phyloP scores from a whole-genome alignment of 2,888 invertebrate genomes.

The Lepidochitona cinerea region DNA sequence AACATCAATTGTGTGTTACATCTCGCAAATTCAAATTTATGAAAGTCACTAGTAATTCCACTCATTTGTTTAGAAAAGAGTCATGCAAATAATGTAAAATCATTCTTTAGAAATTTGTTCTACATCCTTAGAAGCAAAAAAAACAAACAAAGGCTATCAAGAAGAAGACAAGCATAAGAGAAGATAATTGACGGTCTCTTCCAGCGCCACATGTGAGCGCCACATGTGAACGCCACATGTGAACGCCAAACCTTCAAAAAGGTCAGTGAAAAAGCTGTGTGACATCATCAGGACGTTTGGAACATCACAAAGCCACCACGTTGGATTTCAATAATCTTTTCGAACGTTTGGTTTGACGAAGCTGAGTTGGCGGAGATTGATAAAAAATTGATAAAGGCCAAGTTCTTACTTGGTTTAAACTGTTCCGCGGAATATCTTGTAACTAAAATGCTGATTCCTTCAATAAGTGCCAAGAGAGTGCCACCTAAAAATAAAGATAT shows the following conservation, averaged over 20 bases:
- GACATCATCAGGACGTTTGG: too few species aligned
- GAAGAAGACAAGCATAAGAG: too few species aligned
- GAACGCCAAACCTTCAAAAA: too few species aligned
- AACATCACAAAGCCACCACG: too few species aligned
- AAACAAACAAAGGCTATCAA: not conserved
- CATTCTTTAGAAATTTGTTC: not conserved
- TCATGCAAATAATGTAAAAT: not conserved
- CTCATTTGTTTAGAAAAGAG: not conserved
- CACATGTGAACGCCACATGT: too few species aligned
- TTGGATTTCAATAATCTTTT: too few species aligned
- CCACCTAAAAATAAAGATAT: conserved; percentile 74
- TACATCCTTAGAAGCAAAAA: not conserved
- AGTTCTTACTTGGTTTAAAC: conserved; percentile 80
- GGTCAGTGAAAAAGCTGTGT: too few species aligned
- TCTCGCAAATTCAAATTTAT: not conserved
- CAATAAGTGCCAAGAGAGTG: conserved; percentile 93
- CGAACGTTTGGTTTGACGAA: too few species aligned
- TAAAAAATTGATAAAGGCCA: not conserved
- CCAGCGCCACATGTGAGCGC: too few species aligned
- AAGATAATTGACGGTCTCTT: too few species aligned
- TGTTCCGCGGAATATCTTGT: conserved; percentile 93
- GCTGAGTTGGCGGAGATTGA: too few species aligned
- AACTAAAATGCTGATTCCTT: conserved; percentile 96
- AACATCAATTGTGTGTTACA: not conserved
- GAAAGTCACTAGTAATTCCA: too few species aligned